phyloP scores from a whole-genome alignment of 2,113 vertebrate genomes.

The Chaenocephalus aceratus region DNA sequence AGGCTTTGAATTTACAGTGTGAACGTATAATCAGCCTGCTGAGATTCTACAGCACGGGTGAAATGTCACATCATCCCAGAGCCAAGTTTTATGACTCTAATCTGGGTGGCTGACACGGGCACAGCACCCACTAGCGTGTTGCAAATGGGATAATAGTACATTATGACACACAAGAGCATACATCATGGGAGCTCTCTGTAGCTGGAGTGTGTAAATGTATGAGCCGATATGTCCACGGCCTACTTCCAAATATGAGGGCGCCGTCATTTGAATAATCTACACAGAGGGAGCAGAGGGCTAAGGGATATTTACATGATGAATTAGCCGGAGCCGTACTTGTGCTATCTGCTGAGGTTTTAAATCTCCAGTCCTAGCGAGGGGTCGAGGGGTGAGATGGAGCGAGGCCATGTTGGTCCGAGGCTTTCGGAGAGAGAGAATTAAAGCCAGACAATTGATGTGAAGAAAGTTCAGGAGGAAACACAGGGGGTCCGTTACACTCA shows the following conservation, averaged over 20 bases:
- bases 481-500: conserved; percentile 28
- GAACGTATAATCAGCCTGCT: conserved; percentile 52
- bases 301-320: conserved; percentile 75
- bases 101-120: conserved; percentile 65
- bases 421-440: conserved; percentile 28
- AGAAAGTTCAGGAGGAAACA: conserved; percentile 43
- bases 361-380: conserved; percentile 46
- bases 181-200: conserved; percentile 64
- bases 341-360: conserved; percentile 65
- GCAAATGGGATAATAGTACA: conserved; percentile 74
- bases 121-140: conserved; percentile 63
- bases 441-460: conserved; percentile 24
- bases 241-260: conserved; percentile 72
- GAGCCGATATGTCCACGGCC: conserved; percentile 59
- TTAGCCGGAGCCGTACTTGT: conserved; percentile 47
- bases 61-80: conserved; percentile 75
- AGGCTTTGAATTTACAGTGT: conserved; percentile 57
- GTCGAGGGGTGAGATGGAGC: conserved; percentile 12
- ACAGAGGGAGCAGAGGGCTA: conserved; percentile 46
- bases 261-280: conserved; percentile 75
- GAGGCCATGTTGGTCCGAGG: conserved; percentile 12
- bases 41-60: conserved; percentile 67
- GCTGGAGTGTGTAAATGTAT: conserved; percentile 66
- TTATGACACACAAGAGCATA: conserved; percentile 67
- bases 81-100: conserved; percentile 75